Evolutionary conservation across 2,888 invertebrate genomes (phyloP).

Genomic region (Scrobipalpa costella): DNA sequence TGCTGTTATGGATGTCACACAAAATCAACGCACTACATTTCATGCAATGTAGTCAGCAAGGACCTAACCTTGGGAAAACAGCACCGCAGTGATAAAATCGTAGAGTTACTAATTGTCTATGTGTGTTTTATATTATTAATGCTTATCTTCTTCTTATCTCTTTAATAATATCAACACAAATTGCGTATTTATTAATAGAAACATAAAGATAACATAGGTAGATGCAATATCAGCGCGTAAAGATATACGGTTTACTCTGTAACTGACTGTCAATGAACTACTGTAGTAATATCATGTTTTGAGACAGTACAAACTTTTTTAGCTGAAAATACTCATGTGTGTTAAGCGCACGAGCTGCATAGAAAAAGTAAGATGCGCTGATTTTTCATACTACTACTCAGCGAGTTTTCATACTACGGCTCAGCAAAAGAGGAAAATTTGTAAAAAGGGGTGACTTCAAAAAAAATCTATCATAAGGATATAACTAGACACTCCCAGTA

Average conservation of each 20-base stretch:
- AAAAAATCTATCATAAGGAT: neutral
- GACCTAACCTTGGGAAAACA: neutral
- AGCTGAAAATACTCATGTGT: neutral
- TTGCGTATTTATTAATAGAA: neutral
- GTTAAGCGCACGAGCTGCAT: neutral
- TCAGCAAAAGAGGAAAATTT: neutral
- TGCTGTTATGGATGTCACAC: neutral
- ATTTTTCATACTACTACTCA: too few species aligned
- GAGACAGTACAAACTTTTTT: neutral
- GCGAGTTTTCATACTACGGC: too few species aligned
- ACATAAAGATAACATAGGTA: neutral
- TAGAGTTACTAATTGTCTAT: neutral
- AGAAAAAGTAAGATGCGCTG: too few species aligned
- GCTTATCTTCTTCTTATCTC: neutral
- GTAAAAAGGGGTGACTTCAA: neutral
- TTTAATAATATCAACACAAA: neutral
- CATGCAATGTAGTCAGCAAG: too few species aligned
- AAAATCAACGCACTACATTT: too few species aligned
- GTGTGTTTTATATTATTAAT: neutral
- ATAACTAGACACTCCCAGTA: neutral
- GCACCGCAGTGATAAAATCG: neutral
- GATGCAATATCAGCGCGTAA: neutral
- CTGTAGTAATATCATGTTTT: neutral
- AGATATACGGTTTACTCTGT: neutral
- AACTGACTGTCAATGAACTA: constrained; percentile 5